Evolutionary conservation across 1,140 invertebrate species (phyloP).

Genomic region (Achroia grisella): DNA sequence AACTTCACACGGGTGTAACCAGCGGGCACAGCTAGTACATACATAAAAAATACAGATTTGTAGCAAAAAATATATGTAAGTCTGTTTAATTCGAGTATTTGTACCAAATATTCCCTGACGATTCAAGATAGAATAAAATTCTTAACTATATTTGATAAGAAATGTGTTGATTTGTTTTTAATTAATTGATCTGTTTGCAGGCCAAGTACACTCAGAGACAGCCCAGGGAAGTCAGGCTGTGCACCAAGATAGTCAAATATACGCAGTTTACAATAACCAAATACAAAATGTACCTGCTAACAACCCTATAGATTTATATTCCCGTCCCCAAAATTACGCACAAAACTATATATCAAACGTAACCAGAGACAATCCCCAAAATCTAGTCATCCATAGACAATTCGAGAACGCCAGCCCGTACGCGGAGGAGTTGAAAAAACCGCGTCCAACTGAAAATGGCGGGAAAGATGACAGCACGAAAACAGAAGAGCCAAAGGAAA

Average conservation of each 20-base stretch:
- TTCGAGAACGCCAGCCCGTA: slow-evolving; percentile 42
- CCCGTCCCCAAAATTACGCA: slow-evolving; percentile 38
- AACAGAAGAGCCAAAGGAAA: slow-evolving; percentile 53
- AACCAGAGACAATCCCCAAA: slow-evolving; percentile 52
- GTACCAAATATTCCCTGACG: no score
- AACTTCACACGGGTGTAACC: no score
- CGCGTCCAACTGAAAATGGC: slow-evolving; percentile 15
- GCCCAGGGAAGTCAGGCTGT: slow-evolving; percentile 21
- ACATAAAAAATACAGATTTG: no score
- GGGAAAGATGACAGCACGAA: slow-evolving; percentile 27
- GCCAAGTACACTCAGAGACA: slow-evolving; percentile 25
- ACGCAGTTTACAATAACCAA: slow-evolving; percentile 38
- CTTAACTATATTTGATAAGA: no score
- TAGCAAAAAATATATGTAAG: no score
- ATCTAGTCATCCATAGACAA: slow-evolving; percentile 51
- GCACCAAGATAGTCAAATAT: slow-evolving; percentile 36
- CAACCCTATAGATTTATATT: slow-evolving; percentile 47
- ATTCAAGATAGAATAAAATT: no score
- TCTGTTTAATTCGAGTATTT: no score
- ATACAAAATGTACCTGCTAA: slow-evolving; percentile 31
- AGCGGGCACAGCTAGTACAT: no score
- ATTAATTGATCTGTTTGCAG: no score
- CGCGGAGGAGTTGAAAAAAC: slow-evolving; percentile 38
- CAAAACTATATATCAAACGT: slow-evolving; percentile 29
- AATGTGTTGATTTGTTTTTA: no score